phyloP scores from a whole-genome alignment of 2,797 vertebrate genomes.

The Propithecus deckenii region DNA sequence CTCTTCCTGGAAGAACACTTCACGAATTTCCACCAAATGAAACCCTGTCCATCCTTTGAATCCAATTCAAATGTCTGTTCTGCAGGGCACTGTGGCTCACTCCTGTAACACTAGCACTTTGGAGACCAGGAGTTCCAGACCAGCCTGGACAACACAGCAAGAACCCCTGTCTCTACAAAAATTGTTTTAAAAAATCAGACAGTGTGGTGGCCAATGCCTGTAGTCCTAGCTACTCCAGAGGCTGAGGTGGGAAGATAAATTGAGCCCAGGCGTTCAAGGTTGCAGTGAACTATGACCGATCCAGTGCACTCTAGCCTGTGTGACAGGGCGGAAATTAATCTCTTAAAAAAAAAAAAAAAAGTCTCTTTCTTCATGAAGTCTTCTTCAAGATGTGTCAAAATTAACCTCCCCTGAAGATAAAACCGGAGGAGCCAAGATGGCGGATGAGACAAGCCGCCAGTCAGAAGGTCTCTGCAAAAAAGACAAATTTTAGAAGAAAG shows the following conservation, averaged over 20 bases:
- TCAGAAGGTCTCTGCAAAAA: no score
- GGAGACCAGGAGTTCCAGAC: neutral
- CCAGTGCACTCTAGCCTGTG: neutral
- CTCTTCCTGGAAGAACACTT: neutral
- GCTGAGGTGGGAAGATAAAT: neutral
- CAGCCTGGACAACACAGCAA: neutral
- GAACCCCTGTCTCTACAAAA: neutral
- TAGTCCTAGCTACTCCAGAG: neutral
- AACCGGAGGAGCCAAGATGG: no score
- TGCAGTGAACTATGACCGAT: neutral
- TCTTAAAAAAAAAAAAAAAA: neutral
- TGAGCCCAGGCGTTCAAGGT: neutral
- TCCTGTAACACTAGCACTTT: neutral
- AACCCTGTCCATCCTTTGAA: neutral
- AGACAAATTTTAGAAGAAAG: no score
- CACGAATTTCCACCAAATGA: neutral
- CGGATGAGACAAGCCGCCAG: no score
- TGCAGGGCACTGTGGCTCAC: neutral
- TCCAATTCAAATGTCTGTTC: neutral
- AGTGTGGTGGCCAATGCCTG: neutral
- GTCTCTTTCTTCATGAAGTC: neutral
- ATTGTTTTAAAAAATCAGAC: neutral
- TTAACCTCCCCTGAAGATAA: neutral
- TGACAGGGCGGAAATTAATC: neutral
- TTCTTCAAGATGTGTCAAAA: neutral